Base-by-base conservation (phyloP, 2,113 vertebrate species). In the Desmodus rotundus region DNA sequence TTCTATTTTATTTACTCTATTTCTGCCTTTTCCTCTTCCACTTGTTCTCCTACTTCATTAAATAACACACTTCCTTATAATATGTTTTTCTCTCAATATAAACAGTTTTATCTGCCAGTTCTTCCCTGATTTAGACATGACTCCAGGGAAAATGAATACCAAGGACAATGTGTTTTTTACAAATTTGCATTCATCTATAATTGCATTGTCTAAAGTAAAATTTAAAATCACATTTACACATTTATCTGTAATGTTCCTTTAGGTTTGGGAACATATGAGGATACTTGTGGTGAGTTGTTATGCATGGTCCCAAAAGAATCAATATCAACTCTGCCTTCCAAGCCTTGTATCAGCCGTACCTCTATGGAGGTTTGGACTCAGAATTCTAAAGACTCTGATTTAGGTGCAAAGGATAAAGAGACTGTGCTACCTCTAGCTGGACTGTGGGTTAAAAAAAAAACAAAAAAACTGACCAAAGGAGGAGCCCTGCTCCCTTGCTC, bases 261-360 rank as follows among this genome's bases (percentile, higher is more conserved):
- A 36, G 38, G 38, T 36, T 61, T 61, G 3, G 31, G 20, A 13
- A 61, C 4, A 17, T 8, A 13, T 4, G n/a, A 38, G 10, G 11
- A 36, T n/a, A 74, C 22, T n/a, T 33, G 36, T 33, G 5, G 8
- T 41, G 28, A 58, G 9, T 4, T 15, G 31, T 12, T 86, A n/a
- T 11, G 3, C 0, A 0, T 26, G 36, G 41, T 50, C 33, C 9
- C 17, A 0, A 2, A 7, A 50, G 28, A 50, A 15, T 36, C 2
- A 15, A 20, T 16, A 10, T 36, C 26, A 41, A 4, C 50, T 33
- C 54, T 33, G 4, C 10, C 50, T 33, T 61, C 4, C 4, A 50
- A 52, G 26, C 12, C 26, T 47, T 68, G 11, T 14, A 4, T 2
- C 10, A 43, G 5, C 2, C 33, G 72, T 63, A 31, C 8, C n/a